Conservation (phyloP, 30 jellyfish, hydroid and myxozoan species). For the Cassiopea andromeda region DNA sequence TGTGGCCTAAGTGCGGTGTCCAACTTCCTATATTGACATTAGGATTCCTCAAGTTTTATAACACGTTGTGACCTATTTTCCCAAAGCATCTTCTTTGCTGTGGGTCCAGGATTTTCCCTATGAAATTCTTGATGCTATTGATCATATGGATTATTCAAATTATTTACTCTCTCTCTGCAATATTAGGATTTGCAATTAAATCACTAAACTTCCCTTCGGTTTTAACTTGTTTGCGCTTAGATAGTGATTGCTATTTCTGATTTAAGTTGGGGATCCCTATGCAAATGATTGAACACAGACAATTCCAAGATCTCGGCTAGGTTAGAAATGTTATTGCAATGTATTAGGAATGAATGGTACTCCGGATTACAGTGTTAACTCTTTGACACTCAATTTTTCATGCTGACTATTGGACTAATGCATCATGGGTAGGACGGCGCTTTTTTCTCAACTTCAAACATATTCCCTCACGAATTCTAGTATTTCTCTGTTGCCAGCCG, state of each 20-base stretch:
- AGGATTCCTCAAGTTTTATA: not conserved
- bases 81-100: not conserved
- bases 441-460: not conserved
- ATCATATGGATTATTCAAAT: conserved; percentile 15
- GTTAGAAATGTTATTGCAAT: not conserved
- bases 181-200: conserved; percentile 15
- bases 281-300: conserved; percentile 10
- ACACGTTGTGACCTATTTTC: not conserved
- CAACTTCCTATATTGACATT: too few relatives aligned
- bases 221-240: conserved; percentile 29
- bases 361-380: not conserved
- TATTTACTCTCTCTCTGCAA: conserved; percentile 1
- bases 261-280: conserved; percentile 12
- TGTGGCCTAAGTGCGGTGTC: too few relatives aligned
- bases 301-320: not conserved
- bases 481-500: too few relatives aligned
- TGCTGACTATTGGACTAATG: not conserved
- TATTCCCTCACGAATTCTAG: not conserved
- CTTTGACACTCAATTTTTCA: not conserved
- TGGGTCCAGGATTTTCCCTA: conserved; percentile 6
- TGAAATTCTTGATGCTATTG: conserved; percentile 2
- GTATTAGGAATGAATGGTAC: conserved; percentile 1
- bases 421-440: not conserved
- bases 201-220: conserved; percentile 28
- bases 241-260: conserved; percentile 19